phyloP scores from a whole-genome alignment of 2,113 vertebrate genomes.

The Crotalus horridus region DNA sequence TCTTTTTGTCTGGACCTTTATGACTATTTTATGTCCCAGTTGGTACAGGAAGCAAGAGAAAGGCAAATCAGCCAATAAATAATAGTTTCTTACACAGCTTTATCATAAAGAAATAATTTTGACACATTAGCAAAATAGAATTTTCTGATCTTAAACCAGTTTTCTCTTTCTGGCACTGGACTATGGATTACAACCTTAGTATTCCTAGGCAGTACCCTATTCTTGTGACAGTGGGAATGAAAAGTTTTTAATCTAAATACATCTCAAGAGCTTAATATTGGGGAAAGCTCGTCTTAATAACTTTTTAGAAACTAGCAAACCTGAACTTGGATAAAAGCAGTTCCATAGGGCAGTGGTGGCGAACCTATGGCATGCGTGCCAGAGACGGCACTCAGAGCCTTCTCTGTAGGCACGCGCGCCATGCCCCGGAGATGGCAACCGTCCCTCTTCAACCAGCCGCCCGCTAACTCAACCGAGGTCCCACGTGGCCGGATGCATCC shows the following conservation, averaged over 20 bases:
- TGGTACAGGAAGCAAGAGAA: neutral
- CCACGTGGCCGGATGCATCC: too few relatives aligned
- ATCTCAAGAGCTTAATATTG: neutral
- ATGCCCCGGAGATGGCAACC: too few relatives aligned
- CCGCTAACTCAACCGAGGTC: too few relatives aligned
- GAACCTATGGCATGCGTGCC: too few relatives aligned
- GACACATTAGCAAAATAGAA: neutral
- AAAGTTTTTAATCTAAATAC: neutral
- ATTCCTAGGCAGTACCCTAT: neutral
- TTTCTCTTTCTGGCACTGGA: neutral
- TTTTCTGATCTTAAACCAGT: neutral
- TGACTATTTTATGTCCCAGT: neutral
- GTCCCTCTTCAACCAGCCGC: too few relatives aligned
- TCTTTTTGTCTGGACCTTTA: neutral
- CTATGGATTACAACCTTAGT: neutral
- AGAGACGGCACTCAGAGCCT: too few relatives aligned
- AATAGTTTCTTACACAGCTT: neutral
- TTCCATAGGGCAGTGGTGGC: neutral
- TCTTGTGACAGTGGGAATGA: neutral
- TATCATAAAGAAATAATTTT: neutral
- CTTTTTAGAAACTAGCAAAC: neutral
- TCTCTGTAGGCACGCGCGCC: too few relatives aligned
- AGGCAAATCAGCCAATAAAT: neutral
- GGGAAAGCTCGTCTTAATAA: neutral
- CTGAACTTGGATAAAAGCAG: neutral